Evolutionary conservation across 2,797 vertebrate species (phyloP).

Genomic region (Rallus crepitans): DNA sequence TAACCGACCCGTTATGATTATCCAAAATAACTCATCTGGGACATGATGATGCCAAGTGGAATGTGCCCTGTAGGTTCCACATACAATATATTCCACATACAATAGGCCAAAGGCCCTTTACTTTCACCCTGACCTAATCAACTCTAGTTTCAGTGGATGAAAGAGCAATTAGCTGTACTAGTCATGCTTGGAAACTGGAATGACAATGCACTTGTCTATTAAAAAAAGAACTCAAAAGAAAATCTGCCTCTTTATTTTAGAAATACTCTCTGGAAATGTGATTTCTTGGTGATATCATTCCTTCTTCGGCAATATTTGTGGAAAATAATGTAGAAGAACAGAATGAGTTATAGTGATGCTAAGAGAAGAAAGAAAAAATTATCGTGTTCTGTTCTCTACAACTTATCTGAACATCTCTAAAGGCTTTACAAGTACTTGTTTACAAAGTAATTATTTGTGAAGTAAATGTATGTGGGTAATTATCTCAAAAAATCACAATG

Average conservation of each 20-base stretch:
- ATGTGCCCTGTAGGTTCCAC: neutral
- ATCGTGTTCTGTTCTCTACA: neutral
- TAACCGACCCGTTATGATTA: neutral
- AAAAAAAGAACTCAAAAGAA: neutral
- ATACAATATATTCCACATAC: neutral
- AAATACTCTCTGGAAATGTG: neutral
- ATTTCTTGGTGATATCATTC: neutral
- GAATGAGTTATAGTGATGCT: neutral
- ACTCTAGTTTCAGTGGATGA: neutral
- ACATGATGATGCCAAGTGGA: neutral
- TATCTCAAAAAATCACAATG: neutral
- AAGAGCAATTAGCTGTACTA: neutral
- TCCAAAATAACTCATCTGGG: neutral
- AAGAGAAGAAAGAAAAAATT: neutral
- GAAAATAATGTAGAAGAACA: neutral
- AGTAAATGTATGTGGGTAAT: neutral
- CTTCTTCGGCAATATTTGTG: neutral
- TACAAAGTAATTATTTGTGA: neutral
- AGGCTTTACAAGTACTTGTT: neutral
- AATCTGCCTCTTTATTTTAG: slow-evolving; percentile 15
- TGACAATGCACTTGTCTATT: neutral
- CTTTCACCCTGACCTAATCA: neutral
- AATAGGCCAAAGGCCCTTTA: neutral
- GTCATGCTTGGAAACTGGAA: neutral
- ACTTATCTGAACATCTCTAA: neutral